Conservation (phyloP, 2,888 invertebrate species). For the Brachynemurus nebulosus region DNA sequence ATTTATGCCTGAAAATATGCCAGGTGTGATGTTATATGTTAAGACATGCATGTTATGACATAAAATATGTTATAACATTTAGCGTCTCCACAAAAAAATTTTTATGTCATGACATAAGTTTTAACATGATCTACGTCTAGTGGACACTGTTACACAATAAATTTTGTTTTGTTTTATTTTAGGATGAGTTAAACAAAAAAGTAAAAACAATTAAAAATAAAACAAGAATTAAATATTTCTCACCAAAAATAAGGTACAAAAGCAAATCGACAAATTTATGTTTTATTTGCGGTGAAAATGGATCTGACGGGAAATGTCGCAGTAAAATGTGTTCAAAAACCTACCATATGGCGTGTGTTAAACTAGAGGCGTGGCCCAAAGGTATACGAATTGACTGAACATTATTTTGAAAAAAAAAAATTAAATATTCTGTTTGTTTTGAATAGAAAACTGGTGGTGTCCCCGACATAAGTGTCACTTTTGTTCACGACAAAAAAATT, state of each 20-base stretch:
- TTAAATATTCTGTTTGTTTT: neutral
- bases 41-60: too few relatives aligned
- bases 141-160: too few relatives aligned
- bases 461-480: slow-evolving; percentile 30
- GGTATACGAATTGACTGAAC: slow-evolving; percentile 18
- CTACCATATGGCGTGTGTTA: slow-evolving; percentile 29
- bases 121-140: too few relatives aligned
- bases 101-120: too few relatives aligned
- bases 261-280: slow-evolving; percentile 22
- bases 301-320: slow-evolving; percentile 24
- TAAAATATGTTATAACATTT: too few relatives aligned
- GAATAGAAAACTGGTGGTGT: slow-evolving; percentile 27
- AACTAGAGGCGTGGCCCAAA: slow-evolving; percentile 25
- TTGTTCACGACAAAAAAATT: slow-evolving; percentile 27
- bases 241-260: slow-evolving; percentile 4
- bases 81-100: too few relatives aligned
- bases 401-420: neutral
- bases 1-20: too few relatives aligned
- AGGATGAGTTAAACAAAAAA: too few relatives aligned
- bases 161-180: too few relatives aligned
- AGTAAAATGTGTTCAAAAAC: slow-evolving; percentile 28
- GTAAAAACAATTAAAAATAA: too few relatives aligned
- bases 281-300: slow-evolving; percentile 26
- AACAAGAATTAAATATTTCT: neutral
- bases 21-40: too few relatives aligned